Evolutionary conservation across 2,888 invertebrate species (phyloP), one percentile per base, ranked within the genome.

Genomic region (Mesorhabditis sp.): DNA sequence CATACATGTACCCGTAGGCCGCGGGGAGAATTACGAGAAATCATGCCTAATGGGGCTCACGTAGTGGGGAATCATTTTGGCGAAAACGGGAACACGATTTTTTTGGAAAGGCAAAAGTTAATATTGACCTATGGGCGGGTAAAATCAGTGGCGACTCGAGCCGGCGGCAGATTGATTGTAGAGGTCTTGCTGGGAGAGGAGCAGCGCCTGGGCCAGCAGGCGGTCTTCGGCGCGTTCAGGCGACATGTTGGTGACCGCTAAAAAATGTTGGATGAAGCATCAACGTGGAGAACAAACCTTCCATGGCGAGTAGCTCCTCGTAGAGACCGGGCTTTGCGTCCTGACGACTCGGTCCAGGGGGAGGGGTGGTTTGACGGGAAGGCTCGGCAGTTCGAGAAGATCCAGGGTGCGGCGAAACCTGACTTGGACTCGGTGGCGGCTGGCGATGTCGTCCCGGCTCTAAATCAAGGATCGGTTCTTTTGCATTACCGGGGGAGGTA

Each of bases 171-270:
- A n/a, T 13, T 50, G 58, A 13, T n/a, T 10, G 58, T 13, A 50
- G 65, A 71, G 80, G 41, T 81, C 76, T 66, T 81, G 81, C 65
- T 80, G 82, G 44, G 81, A 81, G 62, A 81, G 62, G n/a, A 81
- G 71, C 61, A 82, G 67, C 5, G 78, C 82, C 62, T 77, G 74
- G 15, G 82, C 76, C 15, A 81, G 70, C 42, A 74, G 67, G n/a
- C 71, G 70, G 50, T 77, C 76, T 44, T 82, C 81, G 41, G 76
- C 74, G 61, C 65, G 67, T 42, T 50, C 62, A 13, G 58, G 7
- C n/a, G 58, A 13, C 58, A 13, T n/a, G 41, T n/a, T 28, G 58
- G 58, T 13, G 10, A 50, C n/a, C n/a, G 58, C 58, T 50, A n/a
- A 50, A 50, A 2, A 50, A 50, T 50, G 7, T 50, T 10, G n/a